Evolutionary conservation across 2,888 invertebrate species (phyloP).

Genomic region (Nephrotoma flavescens): DNA sequence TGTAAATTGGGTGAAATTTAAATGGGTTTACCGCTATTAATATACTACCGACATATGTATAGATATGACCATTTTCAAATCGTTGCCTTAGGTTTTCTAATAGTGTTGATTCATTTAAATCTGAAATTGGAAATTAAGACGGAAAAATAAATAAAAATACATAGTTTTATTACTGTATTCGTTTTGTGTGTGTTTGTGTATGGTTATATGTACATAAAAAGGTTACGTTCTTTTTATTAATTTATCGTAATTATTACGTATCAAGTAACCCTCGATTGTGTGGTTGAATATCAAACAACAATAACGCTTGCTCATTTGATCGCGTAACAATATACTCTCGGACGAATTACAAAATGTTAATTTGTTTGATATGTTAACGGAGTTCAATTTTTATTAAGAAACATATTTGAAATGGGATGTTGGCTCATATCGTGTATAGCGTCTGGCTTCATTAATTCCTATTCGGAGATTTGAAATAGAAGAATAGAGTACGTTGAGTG

Average conservation of each 20-base stretch:
- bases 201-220: background rate
- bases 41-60: conserved; percentile 92
- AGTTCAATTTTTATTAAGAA: too few species aligned
- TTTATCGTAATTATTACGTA: background rate
- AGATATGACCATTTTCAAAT: conserved; percentile 85
- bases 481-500: too few species aligned
- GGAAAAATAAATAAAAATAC: background rate
- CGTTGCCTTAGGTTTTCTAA: conserved; percentile 78
- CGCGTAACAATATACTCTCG: too few species aligned
- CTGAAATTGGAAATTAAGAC: conserved; percentile 23
- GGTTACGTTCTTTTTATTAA: background rate
- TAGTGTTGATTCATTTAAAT: conserved; percentile 85
- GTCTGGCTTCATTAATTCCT: too few species aligned
- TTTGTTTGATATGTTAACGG: too few species aligned
- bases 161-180: background rate
- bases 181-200: background rate
- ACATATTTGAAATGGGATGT: too few species aligned
- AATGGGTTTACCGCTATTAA: conserved; percentile 90
- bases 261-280: background rate
- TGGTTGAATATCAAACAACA: background rate
- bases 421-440: too few species aligned
- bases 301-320: too few species aligned
- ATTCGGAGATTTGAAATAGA: too few species aligned
- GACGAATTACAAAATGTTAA: too few species aligned
- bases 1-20: conserved; percentile 93